A percentile compares a stretch with the other conserved stretches of the same genome.
Evolutionary conservation across 1,140 invertebrate genomes (phyloP).

Genomic region (Dreissena polymorpha): DNA sequence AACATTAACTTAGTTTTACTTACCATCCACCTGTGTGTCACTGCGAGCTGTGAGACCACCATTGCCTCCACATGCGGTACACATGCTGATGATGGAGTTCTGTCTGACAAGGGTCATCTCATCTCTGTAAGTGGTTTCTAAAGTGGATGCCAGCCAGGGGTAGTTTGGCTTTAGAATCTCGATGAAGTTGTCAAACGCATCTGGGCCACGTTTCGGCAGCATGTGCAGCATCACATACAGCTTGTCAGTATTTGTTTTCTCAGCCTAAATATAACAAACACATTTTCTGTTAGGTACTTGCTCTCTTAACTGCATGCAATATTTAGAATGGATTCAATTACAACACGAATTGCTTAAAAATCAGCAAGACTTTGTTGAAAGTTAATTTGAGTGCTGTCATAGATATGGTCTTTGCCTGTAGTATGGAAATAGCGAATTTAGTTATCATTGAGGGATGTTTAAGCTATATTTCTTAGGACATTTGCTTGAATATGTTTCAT

Average conservation of each 20-base stretch:
- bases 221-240: conserved; percentile 61
- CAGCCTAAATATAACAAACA: conserved; percentile 12
- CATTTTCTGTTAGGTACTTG: no score
- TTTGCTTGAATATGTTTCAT: no score
- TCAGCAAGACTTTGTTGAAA: no score
- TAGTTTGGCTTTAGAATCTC: conserved; percentile 63
- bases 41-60: neutral
- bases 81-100: conserved; percentile 5
- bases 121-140: conserved; percentile 40
- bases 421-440: no score
- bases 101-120: neutral
- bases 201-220: conserved; percentile 66
- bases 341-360: no score
- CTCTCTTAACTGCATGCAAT: no score
- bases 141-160: conserved; percentile 63
- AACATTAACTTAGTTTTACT: neutral
- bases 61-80: neutral
- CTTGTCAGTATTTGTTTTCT: conserved; percentile 38
- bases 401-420: no score
- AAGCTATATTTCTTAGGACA: no score
- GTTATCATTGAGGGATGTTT: no score
- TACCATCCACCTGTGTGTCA: conserved; percentile 34
- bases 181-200: conserved; percentile 64
- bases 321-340: no score
- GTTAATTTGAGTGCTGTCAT: no score